Evolutionary conservation across 2,113 vertebrate species (phyloP).

Genomic region (Pavo muticus): DNA sequence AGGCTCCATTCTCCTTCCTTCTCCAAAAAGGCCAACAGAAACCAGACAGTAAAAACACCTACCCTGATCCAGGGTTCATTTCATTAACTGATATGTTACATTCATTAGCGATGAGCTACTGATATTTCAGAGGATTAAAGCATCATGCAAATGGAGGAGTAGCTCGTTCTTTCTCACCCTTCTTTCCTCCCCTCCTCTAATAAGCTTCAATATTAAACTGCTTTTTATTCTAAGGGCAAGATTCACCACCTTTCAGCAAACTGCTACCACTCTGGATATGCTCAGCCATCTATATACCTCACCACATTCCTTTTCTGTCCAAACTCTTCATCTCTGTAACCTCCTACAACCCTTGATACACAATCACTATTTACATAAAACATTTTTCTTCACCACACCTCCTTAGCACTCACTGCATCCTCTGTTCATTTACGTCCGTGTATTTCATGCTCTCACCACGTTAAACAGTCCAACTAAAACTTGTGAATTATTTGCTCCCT

Average conservation of each 20-base stretch:
- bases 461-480: neutral
- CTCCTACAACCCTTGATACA: neutral
- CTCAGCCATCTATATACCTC: neutral
- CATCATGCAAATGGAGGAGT: neutral
- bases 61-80: neutral
- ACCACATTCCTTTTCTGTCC: neutral
- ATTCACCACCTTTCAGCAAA: neutral
- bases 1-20: neutral
- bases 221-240: neutral
- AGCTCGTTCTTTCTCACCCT: neutral
- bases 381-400: neutral
- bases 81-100: rapidly evolving
- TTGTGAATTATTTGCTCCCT: neutral
- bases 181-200: neutral
- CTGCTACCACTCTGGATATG: neutral
- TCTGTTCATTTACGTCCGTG: neutral
- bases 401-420: neutral
- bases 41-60: neutral
- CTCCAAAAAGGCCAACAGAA: neutral
- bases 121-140: neutral
- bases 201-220: neutral
- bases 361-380: neutral
- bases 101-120: neutral
- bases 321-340: neutral
- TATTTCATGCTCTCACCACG: neutral